These are phyloP conservation scores for Plusia festucae DNA, from an alignment of 2,888 invertebrate genomes.

Conservation along the genomic window DNA sequence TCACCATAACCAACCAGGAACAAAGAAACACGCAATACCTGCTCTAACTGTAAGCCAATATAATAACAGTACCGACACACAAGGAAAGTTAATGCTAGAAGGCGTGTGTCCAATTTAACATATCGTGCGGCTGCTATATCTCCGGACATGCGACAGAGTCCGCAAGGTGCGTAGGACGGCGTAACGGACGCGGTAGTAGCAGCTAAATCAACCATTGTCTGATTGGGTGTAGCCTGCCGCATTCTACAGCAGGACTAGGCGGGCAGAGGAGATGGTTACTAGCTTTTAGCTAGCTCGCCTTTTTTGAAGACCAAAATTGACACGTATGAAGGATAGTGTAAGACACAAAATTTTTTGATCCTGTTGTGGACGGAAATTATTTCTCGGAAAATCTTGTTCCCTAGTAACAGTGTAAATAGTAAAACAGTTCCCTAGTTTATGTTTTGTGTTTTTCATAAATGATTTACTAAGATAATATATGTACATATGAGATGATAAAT, in stretches of 20 bases:
- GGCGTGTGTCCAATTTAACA: conserved; percentile 83
- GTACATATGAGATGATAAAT: no score
- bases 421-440: no score
- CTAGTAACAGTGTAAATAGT: no score
- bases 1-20: conserved; percentile 32
- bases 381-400: no score
- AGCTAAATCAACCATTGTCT: conserved; percentile 85
- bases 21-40: conserved; percentile 44
- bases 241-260: conserved; percentile 63
- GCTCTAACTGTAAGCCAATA: conserved; percentile 56
- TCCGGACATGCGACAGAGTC: conserved; percentile 70
- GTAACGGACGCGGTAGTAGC: conserved; percentile 81
- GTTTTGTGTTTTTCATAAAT: no score
- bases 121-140: conserved; percentile 73
- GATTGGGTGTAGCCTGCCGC: conserved; percentile 83
- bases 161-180: conserved; percentile 83
- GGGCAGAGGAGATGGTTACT: conserved; percentile 49
- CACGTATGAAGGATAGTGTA: no score
- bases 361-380: no score
- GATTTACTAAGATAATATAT: no score
- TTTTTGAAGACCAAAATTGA: no score
- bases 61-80: conserved; percentile 77
- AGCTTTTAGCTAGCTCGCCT: no score
- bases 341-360: no score
- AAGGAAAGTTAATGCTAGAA: conserved; percentile 75